Base-by-base conservation (phyloP, 1,140 invertebrate genomes). In the Leucophenga varia region DNA sequence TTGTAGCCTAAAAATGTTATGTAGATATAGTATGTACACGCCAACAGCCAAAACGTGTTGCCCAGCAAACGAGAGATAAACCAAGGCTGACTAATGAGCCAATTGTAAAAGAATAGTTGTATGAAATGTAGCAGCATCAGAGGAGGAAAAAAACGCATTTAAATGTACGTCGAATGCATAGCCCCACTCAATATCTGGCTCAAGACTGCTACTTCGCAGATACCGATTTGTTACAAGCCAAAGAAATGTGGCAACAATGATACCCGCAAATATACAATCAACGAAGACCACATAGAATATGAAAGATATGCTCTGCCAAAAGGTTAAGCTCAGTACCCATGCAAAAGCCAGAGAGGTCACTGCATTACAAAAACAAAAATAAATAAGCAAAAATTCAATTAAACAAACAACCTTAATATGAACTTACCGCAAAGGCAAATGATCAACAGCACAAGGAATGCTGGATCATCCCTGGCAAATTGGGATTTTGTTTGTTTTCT, bases 151-250 rank as follows among this genome's bases (percentile, higher is more conserved):
- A 76, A 96, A 96, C 6, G 97, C 96, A 80, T 99, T 98, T 47
- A 99, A 82, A 79, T 99, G 97, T 31, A 99, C 93, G 78, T 99
- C 97, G 79, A 99, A 99, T 20, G 92, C 88, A 78, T 97, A 99
- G 2, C 90, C 97, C 97, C 97, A 98, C 77, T 99, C 97, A 40
- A 99, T 94, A 77, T 94, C 90, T 31, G 86, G 82, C 22, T 82
- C 83, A 19, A 70, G 55, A 14, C 54, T 74, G 69, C 89, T 84
- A 61, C 85, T 83, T 38, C 89, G 78, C 59, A 98, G 79, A 77
- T 94, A 98, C 59, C 84, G 86, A 78, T 99, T 99, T 31, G 53
- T 70, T 32, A 77, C 75, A 78, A 82, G 90, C 95, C 95, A 98
- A 57, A 95, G 86, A 52, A 90, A 69, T 37, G 95, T 94, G 13